Conservation (phyloP, 2,113 vertebrate genomes). For the Puffinus mauretanicus region DNA sequence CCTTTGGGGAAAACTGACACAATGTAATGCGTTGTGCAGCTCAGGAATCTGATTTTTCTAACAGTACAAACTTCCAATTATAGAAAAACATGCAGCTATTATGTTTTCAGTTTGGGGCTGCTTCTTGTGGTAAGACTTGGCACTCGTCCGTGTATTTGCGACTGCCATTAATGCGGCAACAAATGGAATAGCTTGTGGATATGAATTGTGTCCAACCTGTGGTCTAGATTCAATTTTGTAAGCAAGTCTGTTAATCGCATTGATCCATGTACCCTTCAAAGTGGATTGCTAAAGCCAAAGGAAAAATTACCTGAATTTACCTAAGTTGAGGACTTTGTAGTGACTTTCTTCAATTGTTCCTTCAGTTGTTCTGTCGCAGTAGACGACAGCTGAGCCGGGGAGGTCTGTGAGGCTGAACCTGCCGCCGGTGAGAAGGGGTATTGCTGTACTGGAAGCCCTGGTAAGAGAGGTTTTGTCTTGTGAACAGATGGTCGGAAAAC, state of each 20-base stretch:
- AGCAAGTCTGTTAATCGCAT: neutral
- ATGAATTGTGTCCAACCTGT: neutral
- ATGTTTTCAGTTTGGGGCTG: neutral
- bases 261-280: neutral
- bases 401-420: neutral
- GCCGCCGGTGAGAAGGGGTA: neutral
- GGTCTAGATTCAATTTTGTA: neutral
- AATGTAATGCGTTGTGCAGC: neutral
- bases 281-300: neutral
- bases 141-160: neutral
- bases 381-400: neutral
- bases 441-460: neutral
- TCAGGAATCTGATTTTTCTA: neutral
- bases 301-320: neutral
- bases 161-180: neutral
- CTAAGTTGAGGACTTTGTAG: fast-evolving
- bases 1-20: neutral
- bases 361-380: fast-evolving
- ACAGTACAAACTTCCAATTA: neutral
- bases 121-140: neutral
- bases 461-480: neutral
- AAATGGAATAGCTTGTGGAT: neutral
- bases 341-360: neutral
- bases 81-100: neutral
- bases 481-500: neutral